Conservation (phyloP, 2,797 vertebrate species). For the Premnoplex brunnescens region DNA sequence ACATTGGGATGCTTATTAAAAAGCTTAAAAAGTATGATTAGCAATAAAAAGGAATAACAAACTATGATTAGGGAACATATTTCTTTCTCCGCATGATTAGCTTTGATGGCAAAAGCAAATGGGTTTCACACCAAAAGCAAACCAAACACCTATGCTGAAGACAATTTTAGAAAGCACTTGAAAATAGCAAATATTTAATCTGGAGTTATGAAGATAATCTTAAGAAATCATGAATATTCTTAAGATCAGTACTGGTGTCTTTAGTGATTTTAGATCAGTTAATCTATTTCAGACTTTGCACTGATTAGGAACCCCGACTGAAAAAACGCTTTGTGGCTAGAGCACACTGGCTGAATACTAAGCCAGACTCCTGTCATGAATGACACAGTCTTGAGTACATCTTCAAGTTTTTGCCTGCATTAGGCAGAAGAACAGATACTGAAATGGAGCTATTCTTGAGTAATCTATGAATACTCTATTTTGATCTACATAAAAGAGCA, state of each 20-base stretch:
- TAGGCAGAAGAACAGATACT: background rate
- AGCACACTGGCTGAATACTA: background rate
- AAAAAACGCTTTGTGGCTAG: background rate
- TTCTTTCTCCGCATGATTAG: background rate
- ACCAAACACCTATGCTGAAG: background rate
- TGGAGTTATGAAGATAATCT: background rate
- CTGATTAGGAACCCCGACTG: background rate
- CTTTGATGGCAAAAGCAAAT: background rate
- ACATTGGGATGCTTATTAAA: background rate
- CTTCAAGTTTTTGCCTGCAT: background rate
- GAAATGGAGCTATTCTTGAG: background rate
- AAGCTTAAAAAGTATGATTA: background rate
- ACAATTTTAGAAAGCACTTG: constrained; percentile 1
- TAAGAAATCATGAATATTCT: constrained; percentile 10
- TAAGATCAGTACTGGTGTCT: background rate
- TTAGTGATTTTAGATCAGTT: constrained; percentile 14
- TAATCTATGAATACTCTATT: background rate
- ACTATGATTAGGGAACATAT: background rate
- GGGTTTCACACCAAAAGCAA: background rate
- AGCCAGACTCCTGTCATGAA: background rate
- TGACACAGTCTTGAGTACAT: background rate
- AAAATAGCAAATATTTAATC: constrained; percentile 28
- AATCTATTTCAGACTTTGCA: constrained; percentile 23
- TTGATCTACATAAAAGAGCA: background rate
- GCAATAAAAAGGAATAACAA: background rate